A percentile compares a stretch with the other conserved stretches of the same genome.
phyloP scores from a whole-genome alignment of 1,140 invertebrate species.

The Phymastichus coffea region DNA sequence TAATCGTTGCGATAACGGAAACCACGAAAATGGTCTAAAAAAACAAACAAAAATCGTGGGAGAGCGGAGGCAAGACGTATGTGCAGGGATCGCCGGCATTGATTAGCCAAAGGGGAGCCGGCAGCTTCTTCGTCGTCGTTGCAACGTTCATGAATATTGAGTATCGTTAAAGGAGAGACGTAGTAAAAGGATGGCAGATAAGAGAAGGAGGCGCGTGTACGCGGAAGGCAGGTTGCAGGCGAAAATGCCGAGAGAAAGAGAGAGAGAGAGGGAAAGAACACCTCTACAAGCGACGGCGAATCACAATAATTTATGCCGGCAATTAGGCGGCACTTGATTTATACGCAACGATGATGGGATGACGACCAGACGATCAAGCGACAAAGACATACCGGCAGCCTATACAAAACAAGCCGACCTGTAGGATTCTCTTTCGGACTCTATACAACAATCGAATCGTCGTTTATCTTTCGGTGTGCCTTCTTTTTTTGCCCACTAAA shows the following conservation, averaged over 20 bases:
- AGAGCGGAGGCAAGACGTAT: too few relatives aligned
- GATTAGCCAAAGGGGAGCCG: slow-evolving; percentile 19
- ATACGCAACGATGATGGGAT: slow-evolving; percentile 21
- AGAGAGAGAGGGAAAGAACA: slow-evolving; percentile 12
- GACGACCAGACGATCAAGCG: slow-evolving; percentile 1
- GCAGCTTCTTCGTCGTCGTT: neutral
- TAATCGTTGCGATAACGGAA: slow-evolving; percentile 18
- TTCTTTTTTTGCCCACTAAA: neutral
- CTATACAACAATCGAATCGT: neutral
- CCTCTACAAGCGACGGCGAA: slow-evolving; percentile 4
- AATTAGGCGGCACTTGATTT: slow-evolving; percentile 29
- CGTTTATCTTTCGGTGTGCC: neutral
- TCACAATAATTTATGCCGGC: slow-evolving; percentile 28
- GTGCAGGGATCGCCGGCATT: neutral
- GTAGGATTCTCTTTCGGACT: neutral
- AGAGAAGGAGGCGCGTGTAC: neutral
- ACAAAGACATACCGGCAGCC: neutral
- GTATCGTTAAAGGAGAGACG: slow-evolving; percentile 7
- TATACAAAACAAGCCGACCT: too few relatives aligned
- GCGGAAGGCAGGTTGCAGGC: slow-evolving; percentile 12
- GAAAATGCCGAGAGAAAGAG: slow-evolving; percentile 5
- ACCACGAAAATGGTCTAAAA: neutral
- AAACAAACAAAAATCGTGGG: slow-evolving; percentile 12
- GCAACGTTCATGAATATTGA: slow-evolving; percentile 28
- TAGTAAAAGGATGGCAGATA: slow-evolving; percentile 13